Evolutionary conservation across 92 coral and sea anemone species (phyloP), one percentile per base, ranked within the genome.

Genomic region (Zoanthus sansibaricus): DNA sequence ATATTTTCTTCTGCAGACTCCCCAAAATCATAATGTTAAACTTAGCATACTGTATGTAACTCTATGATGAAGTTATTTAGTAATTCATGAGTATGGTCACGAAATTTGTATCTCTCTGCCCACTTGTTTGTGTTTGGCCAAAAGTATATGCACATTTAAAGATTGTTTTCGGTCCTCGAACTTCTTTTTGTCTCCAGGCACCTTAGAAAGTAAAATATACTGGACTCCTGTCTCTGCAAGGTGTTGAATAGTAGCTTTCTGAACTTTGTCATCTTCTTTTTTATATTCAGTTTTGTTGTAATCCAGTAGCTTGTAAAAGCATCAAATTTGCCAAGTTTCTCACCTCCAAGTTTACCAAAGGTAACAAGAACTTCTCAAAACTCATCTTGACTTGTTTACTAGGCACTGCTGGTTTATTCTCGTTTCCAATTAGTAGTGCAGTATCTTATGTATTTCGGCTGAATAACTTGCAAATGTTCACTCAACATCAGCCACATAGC

Each of bases 181-280:
- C 84, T 76, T 86, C 20, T 54, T 68, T 67, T 86, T 86, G 18
- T 4, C 48, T 58, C 89, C 84, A n/a, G 84, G 84, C 49, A 86
- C 15, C 47, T 77, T 77, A 55, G 89, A 55, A 9, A 75, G 75
- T 74, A 37, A 67, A 37, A 13, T 77, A 13, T 77, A 67, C 31
- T 86, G 76, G 16, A 76, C 84, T 75, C 67, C 84, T 9, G 69
- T 61, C 68, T 32, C 89, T 5, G 88, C 74, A 9, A 86, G 10
- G 42, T 86, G 88, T 47, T 74, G 45, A 20, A 86, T 11, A 0
- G 74, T 86, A 6, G 88, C 88, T 58, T 73, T 56, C 10, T 86
- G 83, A 17, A 86, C 83, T 2, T 25, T 32, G 69, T 86, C 88
- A 30, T 75, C 82, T 59, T 86, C 88, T 32, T 74, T 37, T 37